Percentiles rank a stretch among this genome's conserved stretches.
These are phyloP conservation scores for Frankliniella fusca DNA, from an alignment of 2,888 invertebrate species.

Conservation along the genomic window DNA sequence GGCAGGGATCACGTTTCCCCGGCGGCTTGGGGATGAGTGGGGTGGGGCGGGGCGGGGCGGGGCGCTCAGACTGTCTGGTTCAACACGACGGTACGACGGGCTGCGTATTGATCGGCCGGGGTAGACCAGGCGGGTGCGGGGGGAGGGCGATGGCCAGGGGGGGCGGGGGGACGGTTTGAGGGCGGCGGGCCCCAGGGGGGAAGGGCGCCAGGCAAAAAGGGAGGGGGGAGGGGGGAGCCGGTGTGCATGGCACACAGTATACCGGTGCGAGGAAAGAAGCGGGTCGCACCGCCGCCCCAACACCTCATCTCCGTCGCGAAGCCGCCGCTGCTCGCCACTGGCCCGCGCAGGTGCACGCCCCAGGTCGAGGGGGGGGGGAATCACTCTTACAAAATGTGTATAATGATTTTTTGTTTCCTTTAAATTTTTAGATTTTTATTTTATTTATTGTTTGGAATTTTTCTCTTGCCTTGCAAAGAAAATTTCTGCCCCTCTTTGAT, in stretches of 20 bases:
- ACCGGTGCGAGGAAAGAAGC: not conserved
- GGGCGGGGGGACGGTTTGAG: not conserved
- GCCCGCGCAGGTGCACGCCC: too few species aligned
- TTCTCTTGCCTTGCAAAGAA: too few species aligned
- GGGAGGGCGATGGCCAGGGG: not conserved
- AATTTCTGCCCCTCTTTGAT: too few species aligned
- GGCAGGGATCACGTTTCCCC: not conserved
- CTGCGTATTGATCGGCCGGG: slow-evolving; percentile 12
- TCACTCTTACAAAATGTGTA: too few species aligned
- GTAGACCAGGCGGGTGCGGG: not conserved
- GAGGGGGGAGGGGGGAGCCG: not conserved
- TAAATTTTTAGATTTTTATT: too few species aligned
- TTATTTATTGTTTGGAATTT: too few species aligned
- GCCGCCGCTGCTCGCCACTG: not conserved
- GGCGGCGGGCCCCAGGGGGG: not conserved
- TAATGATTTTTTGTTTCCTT: too few species aligned
- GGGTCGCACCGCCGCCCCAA: not conserved
- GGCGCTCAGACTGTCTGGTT: slow-evolving; percentile 22
- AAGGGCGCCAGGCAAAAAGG: not conserved
- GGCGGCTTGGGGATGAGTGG: not conserved
- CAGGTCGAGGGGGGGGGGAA: too few species aligned
- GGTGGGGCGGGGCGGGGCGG: not conserved
- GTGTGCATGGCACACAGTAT: not conserved
- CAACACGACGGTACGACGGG: slow-evolving; percentile 17
- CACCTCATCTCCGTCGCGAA: not conserved